A percentile compares a stretch with the other conserved stretches of the same genome.
These are phyloP conservation scores for Pimephales promelas DNA, from an alignment of 2,113 vertebrate species.

Conservation along the genomic window DNA sequence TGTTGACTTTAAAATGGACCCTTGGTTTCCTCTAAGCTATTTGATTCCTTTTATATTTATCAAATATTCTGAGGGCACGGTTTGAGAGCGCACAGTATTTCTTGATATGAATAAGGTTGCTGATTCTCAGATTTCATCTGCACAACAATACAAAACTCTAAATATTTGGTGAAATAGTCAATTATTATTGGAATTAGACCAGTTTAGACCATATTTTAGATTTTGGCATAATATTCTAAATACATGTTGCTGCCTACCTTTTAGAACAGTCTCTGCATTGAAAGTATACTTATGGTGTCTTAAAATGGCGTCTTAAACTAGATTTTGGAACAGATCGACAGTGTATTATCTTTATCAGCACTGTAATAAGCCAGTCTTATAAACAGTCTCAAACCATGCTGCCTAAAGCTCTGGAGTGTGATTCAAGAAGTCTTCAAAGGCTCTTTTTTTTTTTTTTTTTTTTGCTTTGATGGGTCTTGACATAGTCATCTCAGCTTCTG, in stretches of 20 bases:
- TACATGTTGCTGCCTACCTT: not conserved
- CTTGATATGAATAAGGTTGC: not conserved
- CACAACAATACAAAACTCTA: not conserved
- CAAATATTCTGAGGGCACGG: no score
- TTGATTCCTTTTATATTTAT: no score
- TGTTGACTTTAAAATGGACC: not conserved
- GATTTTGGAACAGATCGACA: not conserved
- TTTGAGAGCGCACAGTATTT: not conserved
- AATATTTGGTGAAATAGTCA: not conserved
- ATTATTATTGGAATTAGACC: not conserved
- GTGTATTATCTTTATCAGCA: not conserved
- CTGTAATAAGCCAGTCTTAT: not conserved
- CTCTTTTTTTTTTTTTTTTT: not conserved
- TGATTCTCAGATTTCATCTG: not conserved
- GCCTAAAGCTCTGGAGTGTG: not conserved
- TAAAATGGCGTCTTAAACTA: not conserved
- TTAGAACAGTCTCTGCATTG: not conserved
- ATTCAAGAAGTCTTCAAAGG: slow-evolving; percentile 18
- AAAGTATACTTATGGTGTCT: not conserved
- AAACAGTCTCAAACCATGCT: not conserved
- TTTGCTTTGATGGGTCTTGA: slow-evolving; percentile 22
- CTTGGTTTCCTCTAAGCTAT: no score
- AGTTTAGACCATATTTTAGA: not conserved
- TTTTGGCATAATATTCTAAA: not conserved
- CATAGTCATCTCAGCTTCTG: slow-evolving; percentile 5